A percentile compares a stretch with the other conserved stretches of the same genome.
These are phyloP conservation scores for Scolopax rusticola DNA, from an alignment of 2,797 vertebrate genomes.

Conservation along the genomic window DNA sequence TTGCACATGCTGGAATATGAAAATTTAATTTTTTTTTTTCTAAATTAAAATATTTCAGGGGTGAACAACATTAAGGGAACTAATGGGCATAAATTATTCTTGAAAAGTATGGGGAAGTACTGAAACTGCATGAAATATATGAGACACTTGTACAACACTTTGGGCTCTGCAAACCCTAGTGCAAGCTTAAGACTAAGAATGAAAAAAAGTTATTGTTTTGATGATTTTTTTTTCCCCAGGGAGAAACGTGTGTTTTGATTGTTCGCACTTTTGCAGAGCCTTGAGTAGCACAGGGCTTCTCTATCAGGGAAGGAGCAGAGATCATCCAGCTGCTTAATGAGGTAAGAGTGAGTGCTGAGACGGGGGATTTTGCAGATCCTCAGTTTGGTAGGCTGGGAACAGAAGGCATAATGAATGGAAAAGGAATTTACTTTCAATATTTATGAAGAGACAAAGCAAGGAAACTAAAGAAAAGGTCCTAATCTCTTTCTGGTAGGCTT, in stretches of 20 bases:
- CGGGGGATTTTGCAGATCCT: not conserved
- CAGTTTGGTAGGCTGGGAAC: not conserved
- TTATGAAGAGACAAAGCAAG: not conserved
- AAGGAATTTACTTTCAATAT: not conserved
- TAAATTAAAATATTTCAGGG: not conserved
- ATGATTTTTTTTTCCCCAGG: not conserved
- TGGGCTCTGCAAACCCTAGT: not conserved
- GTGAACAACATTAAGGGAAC: not conserved
- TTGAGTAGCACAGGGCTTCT: not conserved
- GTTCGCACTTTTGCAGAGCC: not conserved
- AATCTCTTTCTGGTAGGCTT: not conserved
- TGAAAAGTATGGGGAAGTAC: not conserved
- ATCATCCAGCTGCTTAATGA: not conserved
- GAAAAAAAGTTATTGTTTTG: not conserved
- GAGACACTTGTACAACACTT: not conserved
- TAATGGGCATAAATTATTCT: not conserved
- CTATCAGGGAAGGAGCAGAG: slow-evolving; percentile 1
- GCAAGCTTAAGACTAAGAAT: not conserved
- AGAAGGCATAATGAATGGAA: not conserved
- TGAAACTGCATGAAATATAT: not conserved
- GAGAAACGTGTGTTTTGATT: not conserved
- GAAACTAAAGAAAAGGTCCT: not conserved
- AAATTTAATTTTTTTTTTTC: not conserved
- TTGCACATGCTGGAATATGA: not conserved
- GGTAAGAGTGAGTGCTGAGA: not conserved